These are phyloP conservation scores for Lepidochitona cinerea DNA, from an alignment of 2,888 invertebrate genomes.

Conservation along the genomic window DNA sequence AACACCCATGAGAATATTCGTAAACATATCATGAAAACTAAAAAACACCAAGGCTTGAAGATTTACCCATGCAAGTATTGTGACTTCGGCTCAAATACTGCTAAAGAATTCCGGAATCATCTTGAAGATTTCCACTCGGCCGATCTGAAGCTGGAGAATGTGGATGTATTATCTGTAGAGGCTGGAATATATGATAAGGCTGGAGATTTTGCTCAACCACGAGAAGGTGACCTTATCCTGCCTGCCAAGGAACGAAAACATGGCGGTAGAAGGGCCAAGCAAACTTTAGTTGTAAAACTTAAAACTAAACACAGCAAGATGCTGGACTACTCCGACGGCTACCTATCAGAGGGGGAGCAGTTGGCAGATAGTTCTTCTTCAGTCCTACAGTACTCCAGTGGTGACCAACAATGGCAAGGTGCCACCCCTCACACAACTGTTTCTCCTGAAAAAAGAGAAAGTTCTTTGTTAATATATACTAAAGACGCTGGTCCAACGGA, in stretches of 20 bases:
- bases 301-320: too few relatives aligned
- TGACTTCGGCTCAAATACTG: slow-evolving; percentile 77
- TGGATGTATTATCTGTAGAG: slow-evolving; percentile 49
- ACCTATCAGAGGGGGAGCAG: too few relatives aligned
- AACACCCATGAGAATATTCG: slow-evolving; percentile 84
- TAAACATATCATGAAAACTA: slow-evolving; percentile 86
- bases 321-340: too few relatives aligned
- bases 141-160: slow-evolving; percentile 39
- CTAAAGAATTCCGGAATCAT: slow-evolving; percentile 80
- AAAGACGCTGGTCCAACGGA: too few relatives aligned
- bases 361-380: too few relatives aligned
- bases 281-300: background rate
- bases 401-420: too few relatives aligned
- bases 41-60: slow-evolving; percentile 82
- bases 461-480: too few relatives aligned
- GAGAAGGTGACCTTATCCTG: slow-evolving; percentile 54
- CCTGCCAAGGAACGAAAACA: slow-evolving; percentile 49
- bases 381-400: too few relatives aligned
- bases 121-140: slow-evolving; percentile 75
- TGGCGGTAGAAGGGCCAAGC: background rate
- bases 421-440: too few relatives aligned
- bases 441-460: too few relatives aligned
- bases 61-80: slow-evolving; percentile 86
- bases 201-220: slow-evolving; percentile 49
- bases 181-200: slow-evolving; percentile 55